Evolutionary conservation across 1,140 invertebrate genomes (phyloP).

Genomic region (Fopius arisanus): DNA sequence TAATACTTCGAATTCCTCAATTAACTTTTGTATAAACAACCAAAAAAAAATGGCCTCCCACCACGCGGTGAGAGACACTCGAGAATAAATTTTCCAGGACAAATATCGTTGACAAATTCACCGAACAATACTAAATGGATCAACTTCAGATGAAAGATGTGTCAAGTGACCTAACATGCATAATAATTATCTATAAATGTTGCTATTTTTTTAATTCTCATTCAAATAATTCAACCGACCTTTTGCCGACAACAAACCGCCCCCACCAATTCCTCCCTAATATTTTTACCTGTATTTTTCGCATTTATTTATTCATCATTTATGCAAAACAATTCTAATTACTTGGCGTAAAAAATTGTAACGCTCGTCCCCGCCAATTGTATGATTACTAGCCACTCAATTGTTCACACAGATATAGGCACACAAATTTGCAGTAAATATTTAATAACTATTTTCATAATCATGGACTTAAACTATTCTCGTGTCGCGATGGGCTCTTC

Average conservation of each 20-base stretch:
- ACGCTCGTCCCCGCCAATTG: not conserved
- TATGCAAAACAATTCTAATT: not conserved
- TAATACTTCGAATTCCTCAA: not conserved
- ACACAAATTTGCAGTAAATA: not conserved
- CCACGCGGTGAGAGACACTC: not conserved
- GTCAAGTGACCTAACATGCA: conserved; percentile 13
- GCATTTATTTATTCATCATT: not conserved
- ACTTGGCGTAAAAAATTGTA: not conserved
- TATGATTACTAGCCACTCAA: not conserved
- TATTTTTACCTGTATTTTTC: not conserved
- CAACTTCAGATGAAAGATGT: not conserved
- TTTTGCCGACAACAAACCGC: not conserved
- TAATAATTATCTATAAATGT: not conserved
- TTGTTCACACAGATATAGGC: conserved; percentile 7
- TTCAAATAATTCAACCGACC: not conserved
- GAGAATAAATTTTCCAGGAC: not conserved
- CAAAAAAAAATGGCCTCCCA: not conserved
- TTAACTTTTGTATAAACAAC: not conserved
- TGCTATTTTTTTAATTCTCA: not conserved
- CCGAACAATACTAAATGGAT: conserved; percentile 8
- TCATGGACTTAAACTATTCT: conserved; percentile 8
- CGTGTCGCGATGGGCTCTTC: too few relatives aligned
- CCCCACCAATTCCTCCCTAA: not conserved
- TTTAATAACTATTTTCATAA: not conserved
- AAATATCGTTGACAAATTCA: not conserved